Base-by-base conservation (phyloP, 2,113 vertebrate species). In the Paradoxurus hermaphroditus region DNA sequence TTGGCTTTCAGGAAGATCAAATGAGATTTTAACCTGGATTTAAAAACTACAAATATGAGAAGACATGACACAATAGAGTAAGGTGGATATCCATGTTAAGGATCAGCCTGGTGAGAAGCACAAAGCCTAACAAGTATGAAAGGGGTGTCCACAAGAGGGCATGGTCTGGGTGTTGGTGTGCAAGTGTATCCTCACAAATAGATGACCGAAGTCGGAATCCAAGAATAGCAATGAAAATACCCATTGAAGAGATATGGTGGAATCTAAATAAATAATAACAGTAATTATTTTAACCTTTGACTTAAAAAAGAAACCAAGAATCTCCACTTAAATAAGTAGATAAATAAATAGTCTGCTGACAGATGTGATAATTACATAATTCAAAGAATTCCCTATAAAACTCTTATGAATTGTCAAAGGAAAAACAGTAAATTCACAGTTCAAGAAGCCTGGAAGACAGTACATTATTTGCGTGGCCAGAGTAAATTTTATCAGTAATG, bases 201-300 rank as follows among this genome's bases (percentile, higher is more conserved):
- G n/a, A 65, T 16, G 2, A 77, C 29, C 15, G 25, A 85, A 75
- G 46, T 85, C 31, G 67, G 31, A 51, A 46, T 67, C 11, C 10
- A 70, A 67, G 23, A 91, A 44, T 31, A 93, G 23, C 31, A 41
- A 93, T 1, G 1, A 88, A n/a, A 77, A 31, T 1, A 56, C 36
- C 7, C 4, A 65, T 10, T 84, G 14, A 13, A 51, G 39, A 91
- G 4, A 56, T 1, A 65, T 3, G 13, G 19, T 85, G 4, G 12
- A n/a, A 75, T 49, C 29, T 36, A 91, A 81, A 39, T 62, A 73
- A 89, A 79, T 67, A 82, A 67, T 46, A 86, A 21, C 51, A 62
- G 1, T 18, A 34, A 81, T 34, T 4, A 70, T 36, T 41, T 4
- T 18, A 56, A 77, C 0, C 1, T 19, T 62, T 39, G 7, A 78